Evolutionary conservation across 1,140 invertebrate species (phyloP), one percentile per base, ranked within the genome.

Genomic region (Phymorhynchus buccinoides): DNA sequence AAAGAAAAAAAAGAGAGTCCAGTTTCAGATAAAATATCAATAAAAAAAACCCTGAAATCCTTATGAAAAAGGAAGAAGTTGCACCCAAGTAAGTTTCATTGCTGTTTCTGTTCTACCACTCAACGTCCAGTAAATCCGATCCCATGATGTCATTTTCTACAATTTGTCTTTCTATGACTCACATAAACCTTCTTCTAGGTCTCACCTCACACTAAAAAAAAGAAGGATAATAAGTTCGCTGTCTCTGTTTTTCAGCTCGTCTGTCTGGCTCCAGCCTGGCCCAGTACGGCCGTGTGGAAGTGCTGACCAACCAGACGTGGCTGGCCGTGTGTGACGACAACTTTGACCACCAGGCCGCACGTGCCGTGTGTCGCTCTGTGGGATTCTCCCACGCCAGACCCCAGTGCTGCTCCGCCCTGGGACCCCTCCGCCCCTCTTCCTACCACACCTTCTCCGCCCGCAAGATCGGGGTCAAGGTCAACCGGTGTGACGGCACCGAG

Each of bases 221-320:
- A n/a, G n/a, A n/a, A n/a, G n/a, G n/a, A n/a, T n/a, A n/a, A n/a
- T n/a, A n/a, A n/a, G n/a, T n/a, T n/a, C n/a, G 18, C 16, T 80
- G 77, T 22, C 32, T 39, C 6, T 44, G 14, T 44, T 84, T 80
- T 66, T 30, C 87, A 90, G 89, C 87, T 3, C 84, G 89, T 37
- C 62, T 90, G 18, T 80, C 85, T 32, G 89, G 86, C 77, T 86
- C 84, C 22, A 85, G 86, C 2, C 80, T 82, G 66, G 85, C 84
- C 9, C 85, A 78, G 30, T 88, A 88, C 80, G 90, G 90, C 14
- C 85, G 88, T 39, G 86, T 90, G 30, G 89, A 90, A 73, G 83
- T 90, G 84, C 85, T 87, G 73, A 37, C 75, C 30, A 89, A 88
- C 52, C 84, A 87, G 16, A 86, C 75, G 7, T 90, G 89, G 86